phyloP scores from a whole-genome alignment of 1,140 invertebrate genomes.

The Anagrus nilaparvatae region DNA sequence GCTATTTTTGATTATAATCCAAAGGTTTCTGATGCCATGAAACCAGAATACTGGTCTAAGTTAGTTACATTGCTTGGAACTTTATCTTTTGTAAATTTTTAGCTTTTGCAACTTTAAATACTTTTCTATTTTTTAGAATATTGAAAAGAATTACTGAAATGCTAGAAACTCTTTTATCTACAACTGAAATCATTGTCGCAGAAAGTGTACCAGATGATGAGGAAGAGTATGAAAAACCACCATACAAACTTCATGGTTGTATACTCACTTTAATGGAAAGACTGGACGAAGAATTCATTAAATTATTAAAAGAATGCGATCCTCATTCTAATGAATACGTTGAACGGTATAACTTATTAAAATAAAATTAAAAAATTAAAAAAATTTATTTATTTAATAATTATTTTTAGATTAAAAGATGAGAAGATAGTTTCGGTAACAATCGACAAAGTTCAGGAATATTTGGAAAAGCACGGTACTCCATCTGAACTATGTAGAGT shows the following conservation, averaged over 20 bases:
- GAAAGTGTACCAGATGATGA: slow-evolving; percentile 82
- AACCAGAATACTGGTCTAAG: slow-evolving; percentile 87
- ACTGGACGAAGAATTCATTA: slow-evolving; percentile 94
- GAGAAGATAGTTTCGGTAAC: slow-evolving; percentile 81
- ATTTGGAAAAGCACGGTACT: slow-evolving; percentile 70
- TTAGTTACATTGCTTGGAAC: too few relatives aligned
- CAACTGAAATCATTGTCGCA: slow-evolving; percentile 62
- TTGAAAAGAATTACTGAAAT: slow-evolving; percentile 65
- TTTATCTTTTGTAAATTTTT: slow-evolving; percentile 34
- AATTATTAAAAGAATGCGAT: slow-evolving; percentile 93
- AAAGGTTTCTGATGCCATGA: slow-evolving; percentile 96
- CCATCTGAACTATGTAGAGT: slow-evolving; percentile 85
- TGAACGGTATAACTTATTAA: slow-evolving; percentile 66
- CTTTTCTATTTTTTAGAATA: slow-evolving; percentile 44
- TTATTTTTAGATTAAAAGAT: slow-evolving; percentile 68
- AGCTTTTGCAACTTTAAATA: slow-evolving; percentile 55
- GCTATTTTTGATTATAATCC: slow-evolving; percentile 97
- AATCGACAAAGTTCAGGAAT: slow-evolving; percentile 81
- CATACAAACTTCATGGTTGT: slow-evolving; percentile 72
- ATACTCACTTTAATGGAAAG: slow-evolving; percentile 85
- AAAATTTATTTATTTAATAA: slow-evolving; percentile 92
- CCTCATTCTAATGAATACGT: slow-evolving; percentile 99
- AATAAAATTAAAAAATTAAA: slow-evolving; percentile 92
- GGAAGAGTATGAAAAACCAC: slow-evolving; percentile 68
- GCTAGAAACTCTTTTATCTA: slow-evolving; percentile 57